A percentile compares a stretch with the other conserved stretches of the same genome.
Conservation (phyloP, 1,140 invertebrate genomes). For the Vanessa atalanta region DNA sequence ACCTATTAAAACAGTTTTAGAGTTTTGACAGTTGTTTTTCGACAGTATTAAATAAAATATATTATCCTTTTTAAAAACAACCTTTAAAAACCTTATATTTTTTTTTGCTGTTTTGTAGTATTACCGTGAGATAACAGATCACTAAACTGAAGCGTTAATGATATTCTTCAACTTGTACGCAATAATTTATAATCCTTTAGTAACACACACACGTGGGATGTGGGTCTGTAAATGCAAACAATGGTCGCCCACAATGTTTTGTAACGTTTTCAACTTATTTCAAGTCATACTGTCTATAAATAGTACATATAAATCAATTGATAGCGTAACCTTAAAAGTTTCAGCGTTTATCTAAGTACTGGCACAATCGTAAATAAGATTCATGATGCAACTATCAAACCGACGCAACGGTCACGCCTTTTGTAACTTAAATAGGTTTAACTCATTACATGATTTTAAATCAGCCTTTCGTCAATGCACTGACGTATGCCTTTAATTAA, state of each 20-base stretch:
- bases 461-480: not conserved
- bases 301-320: not conserved
- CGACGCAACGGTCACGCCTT: constrained; percentile 5
- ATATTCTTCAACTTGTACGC: constrained; percentile 2
- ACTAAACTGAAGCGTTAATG: not conserved
- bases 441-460: not conserved
- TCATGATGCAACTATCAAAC: not conserved
- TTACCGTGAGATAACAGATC: not conserved
- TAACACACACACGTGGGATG: constrained; percentile 22
- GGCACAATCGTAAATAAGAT: constrained; percentile 8
- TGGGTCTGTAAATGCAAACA: constrained; percentile 19
- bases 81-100: no score
- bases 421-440: not conserved
- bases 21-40: no score
- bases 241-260: constrained; percentile 24
- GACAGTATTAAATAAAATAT: no score
- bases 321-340: not conserved
- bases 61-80: no score
- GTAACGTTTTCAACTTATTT: constrained; percentile 11
- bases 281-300: not conserved
- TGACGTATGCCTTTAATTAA: not conserved
- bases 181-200: constrained; percentile 15
- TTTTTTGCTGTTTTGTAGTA: not conserved
- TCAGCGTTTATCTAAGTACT: not conserved
- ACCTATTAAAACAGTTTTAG: no score